phyloP scores from a whole-genome alignment of 2,797 vertebrate species.

The Pogoniulus pusillus region DNA sequence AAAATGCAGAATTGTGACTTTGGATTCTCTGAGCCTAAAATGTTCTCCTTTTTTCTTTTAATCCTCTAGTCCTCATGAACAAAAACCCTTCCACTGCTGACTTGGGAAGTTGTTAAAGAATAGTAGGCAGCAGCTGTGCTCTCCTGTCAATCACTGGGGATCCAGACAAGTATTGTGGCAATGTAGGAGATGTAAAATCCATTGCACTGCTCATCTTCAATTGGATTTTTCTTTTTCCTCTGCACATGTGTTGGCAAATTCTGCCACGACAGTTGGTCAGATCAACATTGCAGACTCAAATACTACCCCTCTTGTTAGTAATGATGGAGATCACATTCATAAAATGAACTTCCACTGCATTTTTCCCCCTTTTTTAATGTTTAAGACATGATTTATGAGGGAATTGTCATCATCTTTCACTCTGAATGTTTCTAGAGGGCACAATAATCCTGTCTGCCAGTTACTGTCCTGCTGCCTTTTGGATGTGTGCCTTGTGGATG shows the following conservation, averaged over 20 bases:
- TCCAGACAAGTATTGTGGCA: neutral
- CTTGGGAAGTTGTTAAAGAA: constrained; percentile 8
- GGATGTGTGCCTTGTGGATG: neutral
- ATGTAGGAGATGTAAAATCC: neutral
- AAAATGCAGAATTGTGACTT: constrained; percentile 20
- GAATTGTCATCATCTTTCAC: constrained; percentile 31
- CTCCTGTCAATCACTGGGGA: neutral
- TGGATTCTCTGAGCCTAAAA: neutral
- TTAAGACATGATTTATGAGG: constrained; percentile 40
- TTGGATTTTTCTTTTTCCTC: neutral
- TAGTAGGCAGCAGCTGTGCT: neutral
- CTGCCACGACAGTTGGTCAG: neutral
- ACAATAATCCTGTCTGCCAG: constrained; percentile 46
- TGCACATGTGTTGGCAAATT: neutral
- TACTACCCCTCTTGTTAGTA: neutral
- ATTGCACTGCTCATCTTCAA: neutral
- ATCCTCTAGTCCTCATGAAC: neutral
- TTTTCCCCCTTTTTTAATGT: constrained; percentile 19
- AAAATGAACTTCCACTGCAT: neutral
- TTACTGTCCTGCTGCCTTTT: constrained; percentile 5
- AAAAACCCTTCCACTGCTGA: neutral
- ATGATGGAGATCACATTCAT: neutral
- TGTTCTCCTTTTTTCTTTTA: neutral
- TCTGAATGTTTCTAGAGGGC: constrained; percentile 29
- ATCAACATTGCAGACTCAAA: neutral